phyloP scores from a whole-genome alignment of 2,113 vertebrate species.

The Cyphomyrus plagiostoma region DNA sequence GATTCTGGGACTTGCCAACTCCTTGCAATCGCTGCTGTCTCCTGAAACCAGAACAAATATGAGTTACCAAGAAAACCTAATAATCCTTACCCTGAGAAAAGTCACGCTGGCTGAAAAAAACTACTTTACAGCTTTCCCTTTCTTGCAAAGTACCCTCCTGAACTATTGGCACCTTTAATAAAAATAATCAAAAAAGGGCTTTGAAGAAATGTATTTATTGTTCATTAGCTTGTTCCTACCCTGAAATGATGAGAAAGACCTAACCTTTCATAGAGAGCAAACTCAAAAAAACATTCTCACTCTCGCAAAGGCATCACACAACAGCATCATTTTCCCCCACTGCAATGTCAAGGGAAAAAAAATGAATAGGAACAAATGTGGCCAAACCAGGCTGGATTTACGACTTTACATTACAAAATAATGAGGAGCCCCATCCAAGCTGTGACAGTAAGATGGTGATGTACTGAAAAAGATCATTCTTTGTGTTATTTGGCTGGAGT shows the following conservation, averaged over 20 bases:
- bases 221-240: not conserved
- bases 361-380: not conserved
- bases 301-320: not conserved
- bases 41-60: constrained; percentile 60
- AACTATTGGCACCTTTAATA: not conserved
- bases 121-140: not conserved
- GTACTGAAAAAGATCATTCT: not conserved
- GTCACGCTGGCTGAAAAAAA: not conserved
- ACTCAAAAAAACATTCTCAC: not conserved
- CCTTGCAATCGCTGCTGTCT: constrained; percentile 76
- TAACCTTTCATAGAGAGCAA: not conserved
- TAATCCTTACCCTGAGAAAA: not conserved
- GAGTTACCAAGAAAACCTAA: constrained; percentile 33
- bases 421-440: not conserved
- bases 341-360: not conserved
- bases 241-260: not conserved
- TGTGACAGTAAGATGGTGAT: not conserved
- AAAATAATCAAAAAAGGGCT: not conserved
- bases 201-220: not conserved
- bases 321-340: not conserved
- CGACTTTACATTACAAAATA: not conserved
- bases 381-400: not conserved
- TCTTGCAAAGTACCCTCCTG: not conserved
- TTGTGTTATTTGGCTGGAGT: not conserved
- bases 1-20: constrained; percentile 67